A percentile compares a stretch with the other conserved stretches of the same genome.
Evolutionary conservation across 2,888 invertebrate species (phyloP).

Genomic region (Steinernema scapterisci): DNA sequence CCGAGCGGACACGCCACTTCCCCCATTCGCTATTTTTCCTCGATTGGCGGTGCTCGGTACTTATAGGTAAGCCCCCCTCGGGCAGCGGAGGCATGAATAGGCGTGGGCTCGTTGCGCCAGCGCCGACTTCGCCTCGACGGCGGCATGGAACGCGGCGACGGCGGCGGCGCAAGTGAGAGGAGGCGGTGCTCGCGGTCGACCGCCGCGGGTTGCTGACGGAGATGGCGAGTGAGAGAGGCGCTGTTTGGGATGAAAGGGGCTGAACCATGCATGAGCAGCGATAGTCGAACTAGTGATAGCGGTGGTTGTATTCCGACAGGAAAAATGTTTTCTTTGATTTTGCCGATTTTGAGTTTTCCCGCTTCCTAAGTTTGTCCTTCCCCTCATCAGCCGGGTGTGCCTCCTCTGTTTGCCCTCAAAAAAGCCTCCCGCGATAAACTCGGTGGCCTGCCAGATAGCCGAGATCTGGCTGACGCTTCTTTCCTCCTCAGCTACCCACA

Average conservation of each 20-base stretch:
- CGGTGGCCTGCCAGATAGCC: not conserved
- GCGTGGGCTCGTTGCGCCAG: not conserved
- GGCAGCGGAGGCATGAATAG: conserved; percentile 26
- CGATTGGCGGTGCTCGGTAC: conserved; percentile 5
- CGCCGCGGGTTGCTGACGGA: not conserved
- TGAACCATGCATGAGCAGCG: conserved; percentile 20
- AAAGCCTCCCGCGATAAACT: not conserved
- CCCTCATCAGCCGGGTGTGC: too few species aligned
- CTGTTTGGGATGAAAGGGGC: not conserved
- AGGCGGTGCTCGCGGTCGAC: not conserved
- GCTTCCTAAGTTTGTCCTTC: too few species aligned
- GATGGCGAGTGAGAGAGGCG: conserved; percentile 10
- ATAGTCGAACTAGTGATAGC: conserved; percentile 3
- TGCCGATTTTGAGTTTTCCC: too few species aligned
- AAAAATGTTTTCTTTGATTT: not conserved
- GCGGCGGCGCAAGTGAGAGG: not conserved
- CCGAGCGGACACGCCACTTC: not conserved
- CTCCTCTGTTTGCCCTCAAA: not conserved
- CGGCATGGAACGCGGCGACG: too few species aligned
- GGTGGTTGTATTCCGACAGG: too few species aligned
- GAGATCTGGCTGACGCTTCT: conserved; percentile 4
- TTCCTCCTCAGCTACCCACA: not conserved
- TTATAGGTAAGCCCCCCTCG: conserved; percentile 20
- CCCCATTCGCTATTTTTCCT: not conserved
- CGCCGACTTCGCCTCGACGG: too few species aligned